Evolutionary conservation across 2,113 vertebrate species (phyloP), one percentile per base, ranked within the genome.

Genomic region (Phalacrocorax pelagicus): DNA sequence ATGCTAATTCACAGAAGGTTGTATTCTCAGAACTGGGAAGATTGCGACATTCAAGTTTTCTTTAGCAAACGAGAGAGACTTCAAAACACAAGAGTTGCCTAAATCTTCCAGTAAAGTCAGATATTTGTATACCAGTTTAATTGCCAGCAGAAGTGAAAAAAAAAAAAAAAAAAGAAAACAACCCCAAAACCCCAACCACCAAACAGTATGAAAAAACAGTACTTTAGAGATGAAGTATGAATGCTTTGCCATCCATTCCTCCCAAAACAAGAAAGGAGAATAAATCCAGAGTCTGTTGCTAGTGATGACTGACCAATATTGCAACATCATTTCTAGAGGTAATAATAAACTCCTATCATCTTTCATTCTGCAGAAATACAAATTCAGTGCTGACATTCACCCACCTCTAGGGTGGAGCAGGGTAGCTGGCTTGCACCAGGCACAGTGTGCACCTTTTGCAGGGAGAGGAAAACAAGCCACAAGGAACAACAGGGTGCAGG

Each of bases 1-100:
- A 91, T 93, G 93, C 71, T 95, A 95, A 90, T 96, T 89, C 89
- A 71, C 89, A 86, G 96, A 95, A 96, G 71, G 92, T 85, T 80
- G 38, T 72, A 65, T 94, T 96, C 92, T 95, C 92, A 92, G 91
- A 95, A 91, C 21, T 66, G 36, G 90, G 71, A 90, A 61, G 77
- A 96, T 91, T 95, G 91, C 92, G 10, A 91, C 81, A 92, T 40
- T 54, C 55, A 27, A 90, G 81, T 90, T 88, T 92, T 91, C 92
- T 96, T 87, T 52, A 95, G 85, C 58, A 47, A 95, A 58, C 3
- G 23, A 81, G 59, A 15, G 57, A 91, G 49, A 75, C 77, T 92
- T 94, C 69, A 91, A 70, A 94, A 73, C 46, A 82, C 20, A 11
- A 7, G 62, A 74, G n/a, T 86, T 96, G 89, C 71, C 87, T 58